Base-by-base conservation (phyloP, 2,888 invertebrate species). In the Elegia similella region DNA sequence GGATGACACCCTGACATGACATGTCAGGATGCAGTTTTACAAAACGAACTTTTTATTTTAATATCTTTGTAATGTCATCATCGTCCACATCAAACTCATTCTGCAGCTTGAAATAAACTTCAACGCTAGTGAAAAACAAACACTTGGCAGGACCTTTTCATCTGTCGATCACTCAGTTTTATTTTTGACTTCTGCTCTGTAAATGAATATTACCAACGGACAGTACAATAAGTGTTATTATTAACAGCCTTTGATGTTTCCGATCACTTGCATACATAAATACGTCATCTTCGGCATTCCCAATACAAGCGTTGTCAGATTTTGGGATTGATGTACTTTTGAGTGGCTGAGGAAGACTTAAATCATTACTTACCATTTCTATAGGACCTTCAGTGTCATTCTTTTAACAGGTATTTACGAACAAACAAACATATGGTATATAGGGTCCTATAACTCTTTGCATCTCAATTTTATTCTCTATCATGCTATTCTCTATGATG, bases 191-290 rank as follows among this genome's bases (percentile, higher is more conserved):
- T 50, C 50, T 34, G 34, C 34, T 50, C 32, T 48, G 13, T 16
- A 50, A 17, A 50, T 50, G 50, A 50, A 50, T 50, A 34, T 50
- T 50, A 10, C 50, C 34, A 8, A 34, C 32, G 15, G 54, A 44
- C 44, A 55, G 43, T 32, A 55, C 54, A 55, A 55, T 55, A 44
- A 46, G 44, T 44, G 44, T 46, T 34, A 55, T 55, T 44, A 55
- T 44, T 17, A 44, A 55, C 54, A 44, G 54, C 54, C 44, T 44
- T 55, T 34, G 43, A 44, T 34, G 54, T 55, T 34, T 32, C 30
- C 43, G 54, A 44, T 44, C 54, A 55, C 30, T 55, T 34, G 17
- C 32, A 55, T 44, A 12, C 32, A 17, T 46, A 55, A 16, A 50
- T 50, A 50, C 16, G 15, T 50, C 34, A 50, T 7, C 32, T 17